Percentiles rank a stretch among this genome's conserved stretches.
phyloP scores from a whole-genome alignment of 92 coral and sea anemone genomes.

The Muricea muricata region DNA sequence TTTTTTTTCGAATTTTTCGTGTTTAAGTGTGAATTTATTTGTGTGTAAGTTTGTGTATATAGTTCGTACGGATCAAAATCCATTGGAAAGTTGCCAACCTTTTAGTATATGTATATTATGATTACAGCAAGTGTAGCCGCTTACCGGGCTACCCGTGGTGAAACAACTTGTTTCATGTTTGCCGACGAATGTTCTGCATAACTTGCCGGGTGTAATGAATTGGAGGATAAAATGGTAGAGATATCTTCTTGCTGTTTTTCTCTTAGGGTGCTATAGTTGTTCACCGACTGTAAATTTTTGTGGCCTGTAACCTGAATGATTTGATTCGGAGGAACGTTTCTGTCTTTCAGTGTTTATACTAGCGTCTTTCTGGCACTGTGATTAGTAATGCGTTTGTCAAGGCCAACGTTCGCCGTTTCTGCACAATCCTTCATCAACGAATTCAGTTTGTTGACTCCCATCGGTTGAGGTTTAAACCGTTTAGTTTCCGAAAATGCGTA shows the following conservation, averaged over 20 bases:
- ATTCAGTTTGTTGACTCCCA: conserved; percentile 41
- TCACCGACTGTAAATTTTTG: conserved; percentile 47
- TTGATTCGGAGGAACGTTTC: conserved; percentile 47
- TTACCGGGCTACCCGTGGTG: too few species aligned
- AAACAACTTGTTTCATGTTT: not conserved
- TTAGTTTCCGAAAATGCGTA: conserved; percentile 43
- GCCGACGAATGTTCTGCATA: not conserved
- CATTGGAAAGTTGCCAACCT: too few species aligned
- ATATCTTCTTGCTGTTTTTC: conserved; percentile 2
- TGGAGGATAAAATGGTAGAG: not conserved
- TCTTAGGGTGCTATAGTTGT: conserved; percentile 36
- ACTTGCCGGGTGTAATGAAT: not conserved
- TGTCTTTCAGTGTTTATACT: conserved; percentile 43
- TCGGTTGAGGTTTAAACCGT: conserved; percentile 62
- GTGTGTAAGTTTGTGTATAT: too few species aligned
- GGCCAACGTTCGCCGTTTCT: not conserved
- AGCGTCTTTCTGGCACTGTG: conserved; percentile 53
- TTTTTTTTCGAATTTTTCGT: too few species aligned
- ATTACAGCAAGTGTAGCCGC: too few species aligned
- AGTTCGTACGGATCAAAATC: too few species aligned
- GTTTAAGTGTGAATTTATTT: too few species aligned
- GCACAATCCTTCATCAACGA: conserved; percentile 50
- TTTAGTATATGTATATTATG: too few species aligned
- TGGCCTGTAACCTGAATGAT: conserved; percentile 54
- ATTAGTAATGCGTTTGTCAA: conserved; percentile 35